These are phyloP conservation scores for Apodemia zela DNA, from an alignment of 2,888 invertebrate genomes.

Conservation along the genomic window DNA sequence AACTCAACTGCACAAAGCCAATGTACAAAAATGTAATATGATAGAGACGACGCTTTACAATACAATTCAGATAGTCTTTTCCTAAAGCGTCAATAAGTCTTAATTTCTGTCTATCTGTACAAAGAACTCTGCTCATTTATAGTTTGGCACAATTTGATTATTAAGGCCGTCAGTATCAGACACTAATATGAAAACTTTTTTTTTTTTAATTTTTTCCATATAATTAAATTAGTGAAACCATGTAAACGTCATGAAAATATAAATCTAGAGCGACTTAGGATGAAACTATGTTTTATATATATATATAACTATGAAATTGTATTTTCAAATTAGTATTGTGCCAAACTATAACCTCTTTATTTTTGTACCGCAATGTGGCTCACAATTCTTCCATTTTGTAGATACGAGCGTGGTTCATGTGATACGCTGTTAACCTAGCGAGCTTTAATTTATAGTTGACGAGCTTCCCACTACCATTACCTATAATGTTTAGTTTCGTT, in stretches of 20 bases:
- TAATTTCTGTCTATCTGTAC: background rate
- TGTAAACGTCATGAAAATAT: too few relatives aligned
- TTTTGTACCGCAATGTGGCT: too few relatives aligned
- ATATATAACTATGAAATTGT: too few relatives aligned
- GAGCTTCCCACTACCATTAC: slow-evolving; percentile 22
- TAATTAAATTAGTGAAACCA: too few relatives aligned
- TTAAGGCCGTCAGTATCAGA: background rate
- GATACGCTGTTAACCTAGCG: slow-evolving; percentile 16
- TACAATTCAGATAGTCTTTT: background rate
- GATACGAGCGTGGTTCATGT: background rate
- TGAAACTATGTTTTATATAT: too few relatives aligned
- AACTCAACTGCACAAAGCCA: too few relatives aligned
- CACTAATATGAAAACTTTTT: too few relatives aligned
- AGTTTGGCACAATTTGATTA: slow-evolving; percentile 16
- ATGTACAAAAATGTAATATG: too few relatives aligned
- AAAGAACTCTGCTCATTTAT: background rate
- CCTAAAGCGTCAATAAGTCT: background rate
- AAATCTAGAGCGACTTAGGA: too few relatives aligned
- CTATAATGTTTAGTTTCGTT: slow-evolving; percentile 40
- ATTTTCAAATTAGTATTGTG: background rate
- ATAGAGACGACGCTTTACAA: too few relatives aligned
- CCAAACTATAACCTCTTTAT: slow-evolving; percentile 1
- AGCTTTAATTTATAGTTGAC: slow-evolving; percentile 29
- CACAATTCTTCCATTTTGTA: background rate
- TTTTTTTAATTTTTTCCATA: too few relatives aligned